A percentile compares a stretch with the other conserved stretches of the same genome.
Evolutionary conservation across 2,113 vertebrate species (phyloP).

Genomic region (Phylloscopus trochiloides): DNA sequence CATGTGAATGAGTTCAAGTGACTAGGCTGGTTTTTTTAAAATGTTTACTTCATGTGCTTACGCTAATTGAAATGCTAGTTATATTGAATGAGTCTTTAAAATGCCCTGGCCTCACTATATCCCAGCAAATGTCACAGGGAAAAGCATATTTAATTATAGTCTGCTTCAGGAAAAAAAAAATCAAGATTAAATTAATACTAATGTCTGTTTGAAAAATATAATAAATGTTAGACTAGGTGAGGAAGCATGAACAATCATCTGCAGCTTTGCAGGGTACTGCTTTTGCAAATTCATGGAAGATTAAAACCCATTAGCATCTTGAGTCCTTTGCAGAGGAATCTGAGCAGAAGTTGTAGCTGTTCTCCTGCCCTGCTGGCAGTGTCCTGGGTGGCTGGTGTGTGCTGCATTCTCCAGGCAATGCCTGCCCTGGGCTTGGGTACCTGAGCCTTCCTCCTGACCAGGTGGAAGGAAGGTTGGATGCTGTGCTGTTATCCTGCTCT

Average conservation of each 20-base stretch:
- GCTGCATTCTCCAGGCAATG: accelerated
- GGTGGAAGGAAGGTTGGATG: accelerated
- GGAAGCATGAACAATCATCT: constrained; percentile 16
- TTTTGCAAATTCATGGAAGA: constrained; percentile 18
- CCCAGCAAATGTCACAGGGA: constrained; percentile 35
- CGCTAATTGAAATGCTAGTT: constrained; percentile 38
- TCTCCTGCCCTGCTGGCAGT: not conserved
- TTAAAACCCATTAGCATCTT: not conserved
- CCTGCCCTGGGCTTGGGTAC: not conserved
- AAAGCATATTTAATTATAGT: constrained; percentile 47
- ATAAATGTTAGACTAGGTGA: constrained; percentile 43
- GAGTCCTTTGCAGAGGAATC: not conserved
- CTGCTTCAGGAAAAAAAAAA: not conserved
- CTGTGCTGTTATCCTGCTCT: accelerated
- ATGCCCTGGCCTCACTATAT: not conserved
- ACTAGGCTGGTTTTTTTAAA: not conserved
- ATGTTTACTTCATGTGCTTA: constrained; percentile 36
- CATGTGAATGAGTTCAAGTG: not conserved
- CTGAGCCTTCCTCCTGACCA: not conserved
- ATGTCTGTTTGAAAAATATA: constrained; percentile 56
- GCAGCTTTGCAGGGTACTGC: constrained; percentile 11
- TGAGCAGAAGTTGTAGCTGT: not conserved
- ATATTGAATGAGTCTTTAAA: constrained; percentile 17
- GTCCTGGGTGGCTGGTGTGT: accelerated
- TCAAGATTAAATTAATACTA: constrained; percentile 47